These are phyloP conservation scores for Redunca redunca DNA, from an alignment of 2,113 vertebrate genomes.

Conservation along the genomic window DNA sequence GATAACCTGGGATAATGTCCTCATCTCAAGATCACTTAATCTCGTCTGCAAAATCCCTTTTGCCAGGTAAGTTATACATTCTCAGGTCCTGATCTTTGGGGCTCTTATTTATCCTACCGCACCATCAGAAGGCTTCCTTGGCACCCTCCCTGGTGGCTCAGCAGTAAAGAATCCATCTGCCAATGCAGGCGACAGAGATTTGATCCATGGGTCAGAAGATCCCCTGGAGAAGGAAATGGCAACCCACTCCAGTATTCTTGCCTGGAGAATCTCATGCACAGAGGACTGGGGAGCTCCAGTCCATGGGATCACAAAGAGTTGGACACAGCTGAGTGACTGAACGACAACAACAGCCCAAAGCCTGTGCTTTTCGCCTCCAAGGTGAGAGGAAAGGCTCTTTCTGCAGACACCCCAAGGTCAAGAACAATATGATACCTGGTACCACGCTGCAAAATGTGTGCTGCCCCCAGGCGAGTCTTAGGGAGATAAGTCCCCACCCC, in stretches of 20 bases:
- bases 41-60: background rate
- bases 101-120: background rate
- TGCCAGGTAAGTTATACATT: background rate
- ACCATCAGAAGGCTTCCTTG: background rate
- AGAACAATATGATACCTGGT: background rate
- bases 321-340: background rate
- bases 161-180: background rate
- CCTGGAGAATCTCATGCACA: background rate
- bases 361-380: background rate
- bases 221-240: background rate
- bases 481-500: background rate
- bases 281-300: background rate
- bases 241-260: background rate
- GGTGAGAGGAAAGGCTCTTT: background rate
- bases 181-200: background rate
- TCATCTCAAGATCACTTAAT: background rate
- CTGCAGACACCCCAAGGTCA: background rate
- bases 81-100: background rate
- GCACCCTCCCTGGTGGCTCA: background rate
- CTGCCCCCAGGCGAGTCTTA: background rate
- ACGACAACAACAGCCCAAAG: background rate
- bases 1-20: background rate
- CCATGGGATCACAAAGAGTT: background rate
- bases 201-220: background rate
- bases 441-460: background rate